These are phyloP conservation scores for Heliothis peltigera DNA, from an alignment of 2,888 invertebrate genomes.

Conservation along the genomic window DNA sequence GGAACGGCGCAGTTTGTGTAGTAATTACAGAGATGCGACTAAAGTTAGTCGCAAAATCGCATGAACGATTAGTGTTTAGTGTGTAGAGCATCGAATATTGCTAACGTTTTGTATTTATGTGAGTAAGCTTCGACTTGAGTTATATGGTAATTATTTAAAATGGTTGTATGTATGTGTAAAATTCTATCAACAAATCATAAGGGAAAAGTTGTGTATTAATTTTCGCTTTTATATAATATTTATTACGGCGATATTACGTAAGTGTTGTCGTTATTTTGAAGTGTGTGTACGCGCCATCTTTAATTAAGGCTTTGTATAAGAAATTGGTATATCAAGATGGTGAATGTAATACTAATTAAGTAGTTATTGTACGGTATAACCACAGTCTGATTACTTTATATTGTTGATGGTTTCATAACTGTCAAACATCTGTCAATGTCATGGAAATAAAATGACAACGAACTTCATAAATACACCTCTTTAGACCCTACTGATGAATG, in stretches of 20 bases:
- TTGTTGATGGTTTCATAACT: background rate
- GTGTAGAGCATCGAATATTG: slow-evolving; percentile 45
- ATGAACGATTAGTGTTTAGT: slow-evolving; percentile 47
- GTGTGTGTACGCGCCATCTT: slow-evolving; percentile 3
- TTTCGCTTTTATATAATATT: slow-evolving; percentile 15
- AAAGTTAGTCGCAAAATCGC: slow-evolving; percentile 58
- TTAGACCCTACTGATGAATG: background rate
- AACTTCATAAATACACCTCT: too few species aligned
- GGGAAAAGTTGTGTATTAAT: background rate
- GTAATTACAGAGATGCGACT: slow-evolving; percentile 68
- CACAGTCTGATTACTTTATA: background rate
- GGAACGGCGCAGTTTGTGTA: slow-evolving; percentile 90
- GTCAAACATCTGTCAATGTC: background rate
- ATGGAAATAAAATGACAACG: background rate
- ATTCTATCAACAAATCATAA: background rate
- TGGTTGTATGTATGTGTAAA: slow-evolving; percentile 6
- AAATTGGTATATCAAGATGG: slow-evolving; percentile 5
- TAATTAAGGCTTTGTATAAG: slow-evolving; percentile 21
- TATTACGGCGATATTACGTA: slow-evolving; percentile 12
- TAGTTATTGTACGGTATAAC: background rate
- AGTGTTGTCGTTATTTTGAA: slow-evolving; percentile 1
- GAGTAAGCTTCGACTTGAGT: slow-evolving; percentile 36
- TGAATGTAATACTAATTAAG: slow-evolving; percentile 5
- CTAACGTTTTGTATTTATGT: slow-evolving; percentile 44
- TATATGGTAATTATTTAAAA: slow-evolving; percentile 21